Evolutionary conservation across 2,888 invertebrate species (phyloP), one percentile per base, ranked within the genome.

Genomic region (Drosophila nigritarsus): DNA sequence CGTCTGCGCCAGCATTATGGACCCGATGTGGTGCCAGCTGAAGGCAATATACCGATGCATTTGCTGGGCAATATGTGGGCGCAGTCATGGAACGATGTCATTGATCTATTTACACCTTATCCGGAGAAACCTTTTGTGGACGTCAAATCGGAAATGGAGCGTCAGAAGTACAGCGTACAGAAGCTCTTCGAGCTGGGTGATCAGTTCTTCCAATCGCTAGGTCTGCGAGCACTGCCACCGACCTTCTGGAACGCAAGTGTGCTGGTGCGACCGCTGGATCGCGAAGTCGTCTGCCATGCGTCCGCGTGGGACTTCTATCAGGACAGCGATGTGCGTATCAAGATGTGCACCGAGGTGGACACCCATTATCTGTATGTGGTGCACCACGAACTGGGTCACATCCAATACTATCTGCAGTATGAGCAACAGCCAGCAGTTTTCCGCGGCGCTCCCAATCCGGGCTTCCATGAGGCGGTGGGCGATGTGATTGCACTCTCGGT

Each of bases 251-350:
- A 96, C 68, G 95, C 95, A 49, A 97, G 98, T 1, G 96, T 98
- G 32, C 94, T 98, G 36, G 95, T 96, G 77, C 97, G 97, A 79
- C 97, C 97, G 0, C 92, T 92, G 0, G 96, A 95, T 83, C 93
- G 95, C 2, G 96, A 97, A 8, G 94, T 97, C 8, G 94, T 97
- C 0, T 98, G 98, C 89, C 97, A 98, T 88, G 97, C 98, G 0
- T 96, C 97, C 0, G 97, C 98, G 38, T 98, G 97, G 96, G 97
- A 98, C 93, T 96, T 98, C 80, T 97, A 94, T 82, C 95, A 97
- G 87, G 95, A 95, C 36, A 95, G 96, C 91, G 98, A 98, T 92
- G 97, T 97, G 89, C 95, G 94, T 92, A 94, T 95, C 91, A 95
- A 95, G 93, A 95, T 95, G 94, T 96, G 96, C 91, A 95, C 95